Conservation (phyloP, 2,797 vertebrate genomes). For the Argentina silus region DNA sequence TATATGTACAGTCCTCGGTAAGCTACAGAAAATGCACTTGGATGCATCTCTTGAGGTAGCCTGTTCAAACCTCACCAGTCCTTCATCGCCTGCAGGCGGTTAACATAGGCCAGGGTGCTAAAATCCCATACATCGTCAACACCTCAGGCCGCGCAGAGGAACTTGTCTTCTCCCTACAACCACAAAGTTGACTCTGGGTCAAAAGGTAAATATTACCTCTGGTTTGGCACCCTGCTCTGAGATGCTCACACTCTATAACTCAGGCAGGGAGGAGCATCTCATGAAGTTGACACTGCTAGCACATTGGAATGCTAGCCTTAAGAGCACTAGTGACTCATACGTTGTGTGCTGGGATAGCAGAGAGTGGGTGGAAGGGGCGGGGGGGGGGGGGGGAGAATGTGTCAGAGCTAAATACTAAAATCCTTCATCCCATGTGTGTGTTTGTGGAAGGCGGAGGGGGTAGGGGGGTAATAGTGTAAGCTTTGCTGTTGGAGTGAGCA, state of each 20-base stretch:
- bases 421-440: too few species aligned
- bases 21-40: constrained; percentile 24
- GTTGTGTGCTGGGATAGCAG: neutral
- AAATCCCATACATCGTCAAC: constrained; percentile 32
- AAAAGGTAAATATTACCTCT: constrained; percentile 53
- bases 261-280: too few species aligned
- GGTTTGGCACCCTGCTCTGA: constrained; percentile 29
- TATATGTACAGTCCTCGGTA: constrained; percentile 7
- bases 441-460: too few species aligned
- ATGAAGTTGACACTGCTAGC: too few species aligned
- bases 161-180: too few species aligned
- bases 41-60: constrained; percentile 38
- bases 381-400: neutral
- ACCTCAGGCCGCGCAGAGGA: constrained; percentile 4
- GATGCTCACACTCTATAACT: constrained; percentile 6
- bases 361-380: neutral
- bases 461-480: too few species aligned
- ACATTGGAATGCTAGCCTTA: too few species aligned
- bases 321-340: too few species aligned
- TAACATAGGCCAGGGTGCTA: constrained; percentile 31
- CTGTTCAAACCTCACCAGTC: constrained; percentile 38
- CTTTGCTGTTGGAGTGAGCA: too few species aligned
- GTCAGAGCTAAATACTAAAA: too few species aligned
- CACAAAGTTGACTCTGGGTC: constrained; percentile 42
- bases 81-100: constrained; percentile 28